Conservation (phyloP, 2,797 vertebrate species). For the Poeciliopsis paucimaculata region DNA sequence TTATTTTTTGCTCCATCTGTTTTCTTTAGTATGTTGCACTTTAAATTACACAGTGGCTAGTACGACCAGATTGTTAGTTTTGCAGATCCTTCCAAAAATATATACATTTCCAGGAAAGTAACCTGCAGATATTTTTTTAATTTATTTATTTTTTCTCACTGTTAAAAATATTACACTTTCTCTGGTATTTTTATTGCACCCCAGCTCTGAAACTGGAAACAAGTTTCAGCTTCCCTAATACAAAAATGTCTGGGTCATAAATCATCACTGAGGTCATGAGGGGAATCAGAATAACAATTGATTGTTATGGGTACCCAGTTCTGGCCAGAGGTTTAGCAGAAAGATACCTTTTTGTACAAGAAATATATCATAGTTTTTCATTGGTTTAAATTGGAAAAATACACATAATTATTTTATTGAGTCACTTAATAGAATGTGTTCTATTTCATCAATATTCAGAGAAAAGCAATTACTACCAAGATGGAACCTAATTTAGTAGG, state of each 20-base stretch:
- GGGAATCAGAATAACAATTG: neutral
- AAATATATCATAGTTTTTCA: neutral
- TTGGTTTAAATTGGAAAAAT: neutral
- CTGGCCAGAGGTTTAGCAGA: neutral
- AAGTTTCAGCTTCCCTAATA: neutral
- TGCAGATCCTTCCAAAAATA: neutral
- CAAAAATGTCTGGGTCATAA: neutral
- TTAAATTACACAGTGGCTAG: neutral
- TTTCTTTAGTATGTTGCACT: neutral
- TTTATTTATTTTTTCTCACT: neutral
- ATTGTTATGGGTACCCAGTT: neutral
- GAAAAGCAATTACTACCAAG: neutral
- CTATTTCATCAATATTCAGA: neutral
- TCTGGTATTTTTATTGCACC: neutral
- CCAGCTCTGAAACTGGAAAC: neutral
- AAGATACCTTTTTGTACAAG: neutral
- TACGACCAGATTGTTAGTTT: neutral
- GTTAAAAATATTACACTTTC: neutral
- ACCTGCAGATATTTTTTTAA: neutral
- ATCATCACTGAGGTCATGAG: neutral
- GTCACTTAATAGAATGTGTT: neutral
- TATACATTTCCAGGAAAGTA: neutral
- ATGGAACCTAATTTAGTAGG: neutral
- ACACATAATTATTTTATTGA: neutral
- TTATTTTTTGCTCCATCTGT: neutral